Percentiles rank a stretch among this genome's conserved stretches.
Evolutionary conservation across 2,888 invertebrate species (phyloP).

Genomic region (Listrodromus nycthemerus): DNA sequence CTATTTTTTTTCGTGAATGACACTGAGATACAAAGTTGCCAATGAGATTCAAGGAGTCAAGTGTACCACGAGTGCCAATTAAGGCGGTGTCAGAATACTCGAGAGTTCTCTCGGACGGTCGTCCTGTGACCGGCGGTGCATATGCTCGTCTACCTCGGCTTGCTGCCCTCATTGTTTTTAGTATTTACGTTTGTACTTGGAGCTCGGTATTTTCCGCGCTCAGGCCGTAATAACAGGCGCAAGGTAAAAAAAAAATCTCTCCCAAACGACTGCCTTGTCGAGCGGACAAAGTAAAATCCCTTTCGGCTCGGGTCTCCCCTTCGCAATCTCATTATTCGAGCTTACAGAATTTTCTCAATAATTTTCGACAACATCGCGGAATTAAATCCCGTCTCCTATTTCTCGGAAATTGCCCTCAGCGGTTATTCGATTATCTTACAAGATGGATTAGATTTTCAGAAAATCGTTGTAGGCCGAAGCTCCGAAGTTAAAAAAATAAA

Average conservation of each 20-base stretch:
- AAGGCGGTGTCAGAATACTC: constrained; percentile 37
- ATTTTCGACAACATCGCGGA: background rate
- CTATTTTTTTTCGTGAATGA: constrained; percentile 27
- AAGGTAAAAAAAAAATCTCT: background rate
- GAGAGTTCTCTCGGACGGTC: constrained; percentile 28
- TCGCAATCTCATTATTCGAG: background rate
- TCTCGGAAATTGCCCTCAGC: background rate
- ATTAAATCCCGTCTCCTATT: background rate
- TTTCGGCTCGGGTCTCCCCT: background rate
- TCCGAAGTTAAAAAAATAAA: no score
- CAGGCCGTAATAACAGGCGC: background rate
- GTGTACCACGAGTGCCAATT: constrained; percentile 55
- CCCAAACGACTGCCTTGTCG: background rate
- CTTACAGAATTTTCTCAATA: background rate
- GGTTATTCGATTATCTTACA: background rate
- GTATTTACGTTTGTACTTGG: background rate
- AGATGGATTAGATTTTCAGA: background rate
- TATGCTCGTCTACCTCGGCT: background rate
- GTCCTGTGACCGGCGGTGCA: constrained; percentile 10
- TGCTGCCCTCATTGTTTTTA: constrained; percentile 40
- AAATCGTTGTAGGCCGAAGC: background rate
- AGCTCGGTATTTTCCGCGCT: constrained; percentile 5
- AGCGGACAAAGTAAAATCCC: background rate
- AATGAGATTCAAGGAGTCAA: constrained; percentile 31
- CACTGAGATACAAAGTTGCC: constrained; percentile 1